A percentile compares a stretch with the other conserved stretches of the same genome.
Evolutionary conservation across 1,140 invertebrate species (phyloP).

Genomic region (Theocolax elegans): DNA sequence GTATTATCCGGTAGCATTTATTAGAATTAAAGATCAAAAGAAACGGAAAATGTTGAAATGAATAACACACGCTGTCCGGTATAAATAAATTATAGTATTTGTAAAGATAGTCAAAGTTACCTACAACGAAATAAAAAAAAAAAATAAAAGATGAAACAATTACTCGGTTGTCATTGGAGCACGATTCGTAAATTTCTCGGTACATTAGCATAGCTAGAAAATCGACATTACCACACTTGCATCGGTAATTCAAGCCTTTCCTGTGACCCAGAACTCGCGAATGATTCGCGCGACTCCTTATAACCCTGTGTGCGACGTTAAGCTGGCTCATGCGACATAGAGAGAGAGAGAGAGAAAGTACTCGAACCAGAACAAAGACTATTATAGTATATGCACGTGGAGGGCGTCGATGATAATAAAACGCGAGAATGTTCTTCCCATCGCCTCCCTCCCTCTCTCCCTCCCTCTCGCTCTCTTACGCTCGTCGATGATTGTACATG

Average conservation of each 20-base stretch:
- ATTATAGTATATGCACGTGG: background rate
- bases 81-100: too few species aligned
- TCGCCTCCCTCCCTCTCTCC: background rate
- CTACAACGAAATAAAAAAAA: too few species aligned
- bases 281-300: background rate
- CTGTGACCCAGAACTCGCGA: conserved; percentile 26
- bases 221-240: background rate
- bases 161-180: too few species aligned
- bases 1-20: too few species aligned
- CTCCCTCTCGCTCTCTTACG: background rate
- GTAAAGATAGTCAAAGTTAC: too few species aligned
- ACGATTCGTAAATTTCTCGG: too few species aligned
- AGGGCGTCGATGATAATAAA: conserved; percentile 33
- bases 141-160: too few species aligned
- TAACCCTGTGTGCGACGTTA: background rate
- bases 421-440: background rate
- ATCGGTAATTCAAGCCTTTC: conserved; percentile 9
- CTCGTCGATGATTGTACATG: background rate
- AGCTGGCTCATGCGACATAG: background rate
- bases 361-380: conserved; percentile 13
- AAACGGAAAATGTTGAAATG: too few species aligned
- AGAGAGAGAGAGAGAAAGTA: background rate
- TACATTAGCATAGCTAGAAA: too few species aligned
- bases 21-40: too few species aligned
- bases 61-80: too few species aligned